A percentile compares a stretch with the other conserved stretches of the same genome.
Conservation (phyloP, 1,140 invertebrate species). For the Drosophila pseudoananassae region DNA sequence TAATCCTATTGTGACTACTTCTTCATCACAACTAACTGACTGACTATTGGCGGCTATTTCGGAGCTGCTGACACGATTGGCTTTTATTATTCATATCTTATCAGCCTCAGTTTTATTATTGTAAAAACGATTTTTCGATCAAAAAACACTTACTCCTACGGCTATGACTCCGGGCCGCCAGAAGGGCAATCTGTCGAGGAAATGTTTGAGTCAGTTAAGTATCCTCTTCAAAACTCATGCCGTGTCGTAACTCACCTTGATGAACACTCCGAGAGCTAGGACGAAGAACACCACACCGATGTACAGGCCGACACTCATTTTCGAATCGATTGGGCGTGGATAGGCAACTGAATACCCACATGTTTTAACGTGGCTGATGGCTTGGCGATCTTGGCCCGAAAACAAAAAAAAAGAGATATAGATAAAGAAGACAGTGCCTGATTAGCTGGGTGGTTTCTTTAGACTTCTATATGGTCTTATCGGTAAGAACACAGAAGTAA, state of each 20-base stretch:
- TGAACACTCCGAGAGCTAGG: neutral
- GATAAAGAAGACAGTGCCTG: neutral
- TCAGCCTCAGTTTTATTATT: conserved; percentile 7
- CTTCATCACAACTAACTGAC: conserved; percentile 34
- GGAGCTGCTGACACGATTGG: conserved; percentile 14
- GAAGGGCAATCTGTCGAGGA: conserved; percentile 4
- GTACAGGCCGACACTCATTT: neutral
- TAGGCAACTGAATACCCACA: neutral
- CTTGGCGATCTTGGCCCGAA: neutral
- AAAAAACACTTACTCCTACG: conserved; percentile 22
- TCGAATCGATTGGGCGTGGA: conserved; percentile 9
- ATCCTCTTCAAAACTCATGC: too few species aligned
- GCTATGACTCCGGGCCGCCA: neutral
- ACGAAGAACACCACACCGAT: neutral
- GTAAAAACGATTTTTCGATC: conserved; percentile 11
- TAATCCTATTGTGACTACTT: conserved; percentile 4
- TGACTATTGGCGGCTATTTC: conserved; percentile 32
- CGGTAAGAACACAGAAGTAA: neutral
- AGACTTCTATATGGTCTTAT: neutral
- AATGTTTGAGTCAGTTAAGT: neutral
- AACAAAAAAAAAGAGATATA: neutral
- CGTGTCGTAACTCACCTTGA: neutral
- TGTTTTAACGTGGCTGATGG: neutral
- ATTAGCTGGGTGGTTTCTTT: neutral
- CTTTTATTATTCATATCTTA: conserved; percentile 37